phyloP scores from a whole-genome alignment of 2,888 invertebrate species.

The Mesorhabditis belari region DNA sequence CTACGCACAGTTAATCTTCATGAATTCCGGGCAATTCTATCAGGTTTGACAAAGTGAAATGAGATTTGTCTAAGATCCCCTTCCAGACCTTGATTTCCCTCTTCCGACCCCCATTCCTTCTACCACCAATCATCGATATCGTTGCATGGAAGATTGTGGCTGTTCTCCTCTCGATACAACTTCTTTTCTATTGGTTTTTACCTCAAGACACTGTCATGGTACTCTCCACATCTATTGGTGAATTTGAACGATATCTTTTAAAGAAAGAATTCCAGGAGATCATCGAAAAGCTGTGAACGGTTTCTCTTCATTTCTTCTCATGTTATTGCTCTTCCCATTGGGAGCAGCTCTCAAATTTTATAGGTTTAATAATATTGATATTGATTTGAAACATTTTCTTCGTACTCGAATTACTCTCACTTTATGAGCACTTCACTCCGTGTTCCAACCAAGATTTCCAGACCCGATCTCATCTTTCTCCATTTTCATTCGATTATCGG shows the following conservation, averaged over 20 bases:
- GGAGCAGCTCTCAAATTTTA: constrained; percentile 22
- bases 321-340: constrained; percentile 20
- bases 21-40: constrained; percentile 18
- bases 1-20: constrained; percentile 22
- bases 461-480: constrained; percentile 20
- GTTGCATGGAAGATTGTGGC: constrained; percentile 22
- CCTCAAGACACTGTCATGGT: constrained; percentile 26
- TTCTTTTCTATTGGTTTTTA: constrained; percentile 23
- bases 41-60: constrained; percentile 10
- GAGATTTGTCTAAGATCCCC: neutral
- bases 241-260: too few species aligned
- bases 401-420: constrained; percentile 58
- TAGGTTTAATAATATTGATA: constrained; percentile 1
- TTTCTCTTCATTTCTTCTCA: constrained; percentile 23
- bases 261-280: constrained; percentile 16
- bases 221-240: constrained; percentile 2
- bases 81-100: constrained; percentile 19
- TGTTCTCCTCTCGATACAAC: constrained; percentile 19
- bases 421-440: constrained; percentile 58
- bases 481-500: constrained; percentile 28
- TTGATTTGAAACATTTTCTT: constrained; percentile 47
- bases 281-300: constrained; percentile 19
- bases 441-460: neutral
- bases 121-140: constrained; percentile 21
- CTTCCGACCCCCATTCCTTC: constrained; percentile 17